Evolutionary conservation across 2,888 invertebrate genomes (phyloP), one percentile per base, ranked within the genome.

Genomic region (Andrena dorsata): DNA sequence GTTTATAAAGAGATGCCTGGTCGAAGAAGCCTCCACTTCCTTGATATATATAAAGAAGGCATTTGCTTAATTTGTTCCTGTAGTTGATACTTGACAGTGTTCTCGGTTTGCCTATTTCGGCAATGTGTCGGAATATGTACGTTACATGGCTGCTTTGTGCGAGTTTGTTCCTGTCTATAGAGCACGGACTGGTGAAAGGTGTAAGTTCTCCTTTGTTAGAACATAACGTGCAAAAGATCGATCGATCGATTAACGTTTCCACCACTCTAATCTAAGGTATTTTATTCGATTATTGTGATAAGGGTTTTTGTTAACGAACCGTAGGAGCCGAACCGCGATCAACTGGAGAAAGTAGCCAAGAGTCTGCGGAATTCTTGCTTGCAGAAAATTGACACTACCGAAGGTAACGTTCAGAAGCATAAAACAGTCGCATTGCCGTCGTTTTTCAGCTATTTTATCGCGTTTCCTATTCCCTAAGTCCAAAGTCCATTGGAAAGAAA

Each of bases 301-400:
- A 56, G 1, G 1, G 8, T 28, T 49, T 30, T n/a, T 10, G 16
- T 1, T 16, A 2, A 41, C 13, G 20, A 47, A 47, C 26, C 16
- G n/a, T 32, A 92, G 92, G 91, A 78, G 23, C 79, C 90, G 83
- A 75, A 85, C 1, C 75, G 94, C 93, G 96, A 96, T 76, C 97
- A 97, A 93, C 94, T 97, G 90, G 95, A 92, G 89, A 95, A 95
- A 23, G 95, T 96, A 0, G 95, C 95, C 0, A 96, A 95, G 91
- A 94, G 96, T 89, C 95, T 97, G 93, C 94, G 96, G 65, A 96
- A 96, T 89, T 94, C 95, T 0, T 97, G 97, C 86, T 94, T 95
- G 79, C 95, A 96, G 1, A 97, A 96, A 94, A 95, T 95, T 74
- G 95, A 95, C 87, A 94, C 94, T 7, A 94, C 95, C 61, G 94